A percentile compares a stretch with the other conserved stretches of the same genome.
These are phyloP conservation scores for Maniola hyperantus DNA, from an alignment of 2,888 invertebrate genomes.

Conservation along the genomic window DNA sequence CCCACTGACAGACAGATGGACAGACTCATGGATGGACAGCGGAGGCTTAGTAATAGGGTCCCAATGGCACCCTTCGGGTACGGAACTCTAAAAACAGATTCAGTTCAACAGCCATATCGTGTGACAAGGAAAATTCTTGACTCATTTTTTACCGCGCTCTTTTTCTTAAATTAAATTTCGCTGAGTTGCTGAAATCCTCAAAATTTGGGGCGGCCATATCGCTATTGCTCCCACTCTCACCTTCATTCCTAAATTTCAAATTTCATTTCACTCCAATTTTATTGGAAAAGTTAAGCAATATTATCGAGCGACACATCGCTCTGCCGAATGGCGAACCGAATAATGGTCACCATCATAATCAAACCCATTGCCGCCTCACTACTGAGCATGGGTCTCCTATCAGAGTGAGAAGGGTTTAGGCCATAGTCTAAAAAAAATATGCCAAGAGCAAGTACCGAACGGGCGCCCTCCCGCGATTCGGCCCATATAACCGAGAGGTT, in stretches of 20 bases:
- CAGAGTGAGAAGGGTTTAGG: no score
- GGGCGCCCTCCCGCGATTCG: no score
- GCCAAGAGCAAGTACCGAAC: no score
- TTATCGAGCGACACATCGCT: conserved; percentile 52
- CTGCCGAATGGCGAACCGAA: conserved; percentile 30
- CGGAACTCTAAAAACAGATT: neutral
- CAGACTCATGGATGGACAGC: no score
- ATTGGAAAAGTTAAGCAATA: conserved; percentile 77
- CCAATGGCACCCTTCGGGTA: neutral
- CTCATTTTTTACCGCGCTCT: conserved; percentile 24
- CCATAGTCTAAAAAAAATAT: no score
- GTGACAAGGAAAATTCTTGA: conserved; percentile 16
- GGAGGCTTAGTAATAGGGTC: no score
- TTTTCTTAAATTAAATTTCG: conserved; percentile 43
- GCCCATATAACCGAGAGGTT: no score
- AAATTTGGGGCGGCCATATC: conserved; percentile 53
- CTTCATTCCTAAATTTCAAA: conserved; percentile 69
- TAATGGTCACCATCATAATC: neutral
- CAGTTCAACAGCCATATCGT: conserved; percentile 5
- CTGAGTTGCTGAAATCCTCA: conserved; percentile 50
- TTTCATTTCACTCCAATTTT: conserved; percentile 77
- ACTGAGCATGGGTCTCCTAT: no score
- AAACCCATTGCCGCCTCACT: neutral
- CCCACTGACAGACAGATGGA: no score
- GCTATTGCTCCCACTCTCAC: conserved; percentile 68